Conservation (phyloP, 2,113 vertebrate genomes). For the Lepus timidus region DNA sequence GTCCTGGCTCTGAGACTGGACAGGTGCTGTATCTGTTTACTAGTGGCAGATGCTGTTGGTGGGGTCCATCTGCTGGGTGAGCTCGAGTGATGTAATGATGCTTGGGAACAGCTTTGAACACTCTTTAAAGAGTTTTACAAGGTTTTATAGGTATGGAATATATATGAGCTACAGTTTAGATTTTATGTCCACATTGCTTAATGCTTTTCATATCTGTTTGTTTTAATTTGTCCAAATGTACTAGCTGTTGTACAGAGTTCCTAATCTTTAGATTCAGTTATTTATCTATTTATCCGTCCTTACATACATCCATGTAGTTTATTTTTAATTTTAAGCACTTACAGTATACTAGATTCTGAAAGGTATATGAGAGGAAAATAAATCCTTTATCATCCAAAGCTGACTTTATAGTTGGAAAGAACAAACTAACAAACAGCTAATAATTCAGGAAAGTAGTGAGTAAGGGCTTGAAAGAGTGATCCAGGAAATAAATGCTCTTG, state of each 20-base stretch:
- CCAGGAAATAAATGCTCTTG: slow-evolving; percentile 13
- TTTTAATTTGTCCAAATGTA: not conserved
- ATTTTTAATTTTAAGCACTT: slow-evolving; percentile 17
- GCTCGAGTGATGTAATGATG: not conserved
- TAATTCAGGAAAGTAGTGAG: slow-evolving; percentile 19
- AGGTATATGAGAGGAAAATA: not conserved
- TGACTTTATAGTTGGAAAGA: slow-evolving; percentile 44
- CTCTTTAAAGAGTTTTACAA: slow-evolving; percentile 3
- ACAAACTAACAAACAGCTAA: slow-evolving; percentile 49
- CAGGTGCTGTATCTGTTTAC: not conserved
- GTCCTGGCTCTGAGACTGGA: not conserved
- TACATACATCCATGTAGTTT: not conserved
- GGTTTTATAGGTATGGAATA: not conserved
- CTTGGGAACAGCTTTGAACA: not conserved
- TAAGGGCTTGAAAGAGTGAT: not conserved
- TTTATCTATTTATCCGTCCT: not conserved
- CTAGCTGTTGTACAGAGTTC: not conserved
- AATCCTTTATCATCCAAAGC: slow-evolving; percentile 11
- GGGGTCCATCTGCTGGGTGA: not conserved
- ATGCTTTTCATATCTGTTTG: not conserved
- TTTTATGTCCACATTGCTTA: slow-evolving; percentile 23
- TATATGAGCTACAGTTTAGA: not conserved
- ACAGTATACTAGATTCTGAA: not conserved
- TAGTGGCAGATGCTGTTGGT: not conserved
- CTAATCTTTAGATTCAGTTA: not conserved